These are phyloP conservation scores for Trachythela sp. DNA, from an alignment of 64 coral and sea anemone genomes.

Conservation along the genomic window DNA sequence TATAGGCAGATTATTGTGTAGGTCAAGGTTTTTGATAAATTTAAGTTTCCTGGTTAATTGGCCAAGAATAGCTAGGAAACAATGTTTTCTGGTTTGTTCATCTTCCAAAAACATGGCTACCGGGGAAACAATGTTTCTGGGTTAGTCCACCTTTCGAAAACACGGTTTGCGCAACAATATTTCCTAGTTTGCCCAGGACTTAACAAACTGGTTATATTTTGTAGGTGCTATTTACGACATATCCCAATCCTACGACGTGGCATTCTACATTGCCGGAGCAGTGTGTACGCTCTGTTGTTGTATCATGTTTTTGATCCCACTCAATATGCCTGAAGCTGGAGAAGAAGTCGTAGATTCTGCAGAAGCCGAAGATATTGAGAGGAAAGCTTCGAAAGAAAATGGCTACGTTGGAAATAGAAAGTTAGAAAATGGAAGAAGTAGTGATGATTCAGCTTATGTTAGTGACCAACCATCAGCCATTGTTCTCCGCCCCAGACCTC, in stretches of 20 bases:
- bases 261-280: constrained; percentile 84
- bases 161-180: too few species aligned
- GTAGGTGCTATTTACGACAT: constrained; percentile 72
- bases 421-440: neutral
- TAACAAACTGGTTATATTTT: neutral
- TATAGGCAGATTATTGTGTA: too few species aligned
- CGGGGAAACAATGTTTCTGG: too few species aligned
- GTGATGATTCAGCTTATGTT: constrained; percentile 4
- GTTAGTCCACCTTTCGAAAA: too few species aligned
- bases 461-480: neutral
- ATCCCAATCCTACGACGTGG: constrained; percentile 73
- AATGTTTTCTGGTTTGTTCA: too few species aligned
- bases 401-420: neutral
- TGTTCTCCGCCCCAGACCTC: neutral
- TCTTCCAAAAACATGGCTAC: too few species aligned
- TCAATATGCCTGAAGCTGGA: constrained; percentile 50
- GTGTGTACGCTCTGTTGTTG: constrained; percentile 49
- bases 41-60: too few species aligned
- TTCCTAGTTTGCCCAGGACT: too few species aligned
- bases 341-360: neutral
- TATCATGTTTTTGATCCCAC: constrained; percentile 83
- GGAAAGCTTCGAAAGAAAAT: neutral
- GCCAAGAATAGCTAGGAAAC: too few species aligned
- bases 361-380: neutral
- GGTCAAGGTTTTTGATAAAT: too few species aligned